phyloP scores from a whole-genome alignment of 2,888 invertebrate genomes.

The Formica aserva region DNA sequence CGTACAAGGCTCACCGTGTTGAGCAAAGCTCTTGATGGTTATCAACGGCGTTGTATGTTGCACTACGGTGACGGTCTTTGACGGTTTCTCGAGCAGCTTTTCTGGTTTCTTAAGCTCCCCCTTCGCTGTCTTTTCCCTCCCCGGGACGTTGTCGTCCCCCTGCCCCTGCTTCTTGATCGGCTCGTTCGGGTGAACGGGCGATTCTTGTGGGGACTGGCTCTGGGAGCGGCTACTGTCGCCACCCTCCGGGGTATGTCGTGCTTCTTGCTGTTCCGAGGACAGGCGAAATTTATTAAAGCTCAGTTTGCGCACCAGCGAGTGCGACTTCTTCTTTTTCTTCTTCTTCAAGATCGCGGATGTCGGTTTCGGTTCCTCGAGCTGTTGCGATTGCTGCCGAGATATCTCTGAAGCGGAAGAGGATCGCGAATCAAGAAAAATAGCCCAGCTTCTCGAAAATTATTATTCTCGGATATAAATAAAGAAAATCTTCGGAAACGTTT shows the following conservation, averaged over 20 bases:
- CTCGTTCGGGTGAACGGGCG: slow-evolving; percentile 77
- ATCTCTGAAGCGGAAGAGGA: slow-evolving; percentile 58
- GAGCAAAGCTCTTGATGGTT: slow-evolving; percentile 76
- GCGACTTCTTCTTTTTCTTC: slow-evolving; percentile 76
- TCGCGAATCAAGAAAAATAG: slow-evolving; percentile 48
- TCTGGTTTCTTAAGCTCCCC: slow-evolving; percentile 71
- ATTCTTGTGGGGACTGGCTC: slow-evolving; percentile 83
- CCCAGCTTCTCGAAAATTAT: neutral
- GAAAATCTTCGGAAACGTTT: slow-evolving; percentile 13
- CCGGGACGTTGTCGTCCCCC: slow-evolving; percentile 32
- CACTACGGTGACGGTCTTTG: slow-evolving; percentile 79
- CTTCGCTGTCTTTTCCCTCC: slow-evolving; percentile 57
- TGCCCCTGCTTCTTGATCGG: slow-evolving; percentile 70
- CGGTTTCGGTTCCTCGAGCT: slow-evolving; percentile 54
- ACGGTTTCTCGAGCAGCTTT: slow-evolving; percentile 74
- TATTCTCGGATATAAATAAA: slow-evolving; percentile 16
- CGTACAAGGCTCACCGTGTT: slow-evolving; percentile 71
- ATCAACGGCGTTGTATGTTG: slow-evolving; percentile 81
- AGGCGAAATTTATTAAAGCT: slow-evolving; percentile 81
- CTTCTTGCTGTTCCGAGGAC: slow-evolving; percentile 71
- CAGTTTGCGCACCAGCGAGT: slow-evolving; percentile 81
- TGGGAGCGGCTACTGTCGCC: slow-evolving; percentile 81
- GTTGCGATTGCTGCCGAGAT: slow-evolving; percentile 56
- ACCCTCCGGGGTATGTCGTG: slow-evolving; percentile 79
- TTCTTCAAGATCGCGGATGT: slow-evolving; percentile 58